phyloP scores from a whole-genome alignment of 2,888 invertebrate genomes.

The Lypha dubia region DNA sequence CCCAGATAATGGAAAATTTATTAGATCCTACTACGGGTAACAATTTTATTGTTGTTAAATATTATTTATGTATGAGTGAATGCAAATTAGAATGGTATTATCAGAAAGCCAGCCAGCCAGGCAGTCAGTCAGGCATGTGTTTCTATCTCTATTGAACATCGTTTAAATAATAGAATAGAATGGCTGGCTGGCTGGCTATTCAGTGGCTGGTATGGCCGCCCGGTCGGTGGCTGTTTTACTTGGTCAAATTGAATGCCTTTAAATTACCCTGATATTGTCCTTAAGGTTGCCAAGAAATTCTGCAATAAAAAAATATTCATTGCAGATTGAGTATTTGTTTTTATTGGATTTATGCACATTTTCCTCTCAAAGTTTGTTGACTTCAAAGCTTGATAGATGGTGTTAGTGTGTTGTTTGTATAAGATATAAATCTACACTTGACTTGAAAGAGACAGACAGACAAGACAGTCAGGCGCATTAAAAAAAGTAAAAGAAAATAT shows the following conservation, averaged over 20 bases:
- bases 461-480: not conserved
- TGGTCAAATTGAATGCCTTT: constrained; percentile 24
- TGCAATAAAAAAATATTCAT: constrained; percentile 26
- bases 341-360: not conserved
- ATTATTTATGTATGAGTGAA: constrained; percentile 53
- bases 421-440: constrained; percentile 50
- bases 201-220: not conserved
- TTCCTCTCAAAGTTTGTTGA: constrained; percentile 25
- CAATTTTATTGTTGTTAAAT: constrained; percentile 51
- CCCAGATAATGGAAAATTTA: constrained; percentile 71
- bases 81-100: constrained; percentile 48
- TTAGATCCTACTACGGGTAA: constrained; percentile 61
- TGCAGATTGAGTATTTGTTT: not conserved
- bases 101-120: not conserved
- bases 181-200: not conserved
- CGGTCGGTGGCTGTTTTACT: not conserved
- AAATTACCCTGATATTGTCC: constrained; percentile 10
- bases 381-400: not conserved
- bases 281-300: constrained; percentile 58
- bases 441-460: not conserved
- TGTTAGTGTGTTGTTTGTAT: constrained; percentile 2
- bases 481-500: not conserved
- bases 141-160: constrained; percentile 31
- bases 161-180: constrained; percentile 51
- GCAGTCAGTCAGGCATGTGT: not conserved